These are phyloP conservation scores for Bombus breviceps DNA, from an alignment of 1,140 invertebrate species.

Conservation along the genomic window DNA sequence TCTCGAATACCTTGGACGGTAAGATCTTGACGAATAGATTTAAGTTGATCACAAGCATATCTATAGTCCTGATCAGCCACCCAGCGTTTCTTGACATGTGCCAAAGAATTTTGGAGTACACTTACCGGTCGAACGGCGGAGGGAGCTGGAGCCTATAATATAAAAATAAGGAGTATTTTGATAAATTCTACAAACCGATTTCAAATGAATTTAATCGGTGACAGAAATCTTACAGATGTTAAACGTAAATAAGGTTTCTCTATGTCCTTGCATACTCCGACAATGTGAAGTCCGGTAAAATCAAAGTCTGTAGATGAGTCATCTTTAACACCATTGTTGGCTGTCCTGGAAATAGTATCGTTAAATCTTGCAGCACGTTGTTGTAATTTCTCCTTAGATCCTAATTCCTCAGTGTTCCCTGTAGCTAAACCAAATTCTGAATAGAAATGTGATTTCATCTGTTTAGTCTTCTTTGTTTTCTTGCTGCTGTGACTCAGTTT, in stretches of 20 bases:
- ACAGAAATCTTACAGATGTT: constrained; percentile 87
- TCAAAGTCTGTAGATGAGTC: constrained; percentile 88
- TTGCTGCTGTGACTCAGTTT: constrained; percentile 80
- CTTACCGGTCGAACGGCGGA: constrained; percentile 94
- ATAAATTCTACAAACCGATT: background rate
- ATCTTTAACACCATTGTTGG: constrained; percentile 82
- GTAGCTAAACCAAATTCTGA: constrained; percentile 86
- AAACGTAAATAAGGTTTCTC: constrained; percentile 97
- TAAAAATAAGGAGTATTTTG: background rate
- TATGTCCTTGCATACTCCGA: constrained; percentile 95
- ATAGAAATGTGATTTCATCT: constrained; percentile 87
- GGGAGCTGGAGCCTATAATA: constrained; percentile 92
- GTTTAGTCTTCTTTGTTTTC: constrained; percentile 84
- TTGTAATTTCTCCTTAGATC: constrained; percentile 89
- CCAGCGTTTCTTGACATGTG: constrained; percentile 96
- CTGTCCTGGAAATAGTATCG: constrained; percentile 76
- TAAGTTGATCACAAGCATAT: constrained; percentile 98
- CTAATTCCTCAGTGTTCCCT: constrained; percentile 85
- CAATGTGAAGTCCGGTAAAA: constrained; percentile 93
- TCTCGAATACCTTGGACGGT: constrained; percentile 98
- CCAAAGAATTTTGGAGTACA: constrained; percentile 92
- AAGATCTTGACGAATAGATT: constrained; percentile 99
- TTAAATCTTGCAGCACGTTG: constrained; percentile 94
- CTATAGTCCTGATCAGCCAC: constrained; percentile 94
- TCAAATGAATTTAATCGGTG: background rate